Conservation (phyloP, 2,888 invertebrate genomes). For the Chloroclystis v-ata region DNA sequence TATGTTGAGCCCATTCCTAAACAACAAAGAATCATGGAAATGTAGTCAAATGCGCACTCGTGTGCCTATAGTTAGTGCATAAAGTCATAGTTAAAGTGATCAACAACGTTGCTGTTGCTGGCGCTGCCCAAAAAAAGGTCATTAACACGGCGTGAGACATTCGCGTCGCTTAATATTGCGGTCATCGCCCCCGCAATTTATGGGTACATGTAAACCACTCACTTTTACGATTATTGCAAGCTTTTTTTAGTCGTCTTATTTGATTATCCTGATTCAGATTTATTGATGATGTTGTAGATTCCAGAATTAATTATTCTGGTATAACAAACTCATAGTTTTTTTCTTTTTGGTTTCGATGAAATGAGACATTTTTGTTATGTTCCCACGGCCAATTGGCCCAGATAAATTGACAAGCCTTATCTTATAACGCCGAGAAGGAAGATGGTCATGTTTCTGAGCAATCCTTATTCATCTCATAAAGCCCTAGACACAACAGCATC, state of each 20-base stretch:
- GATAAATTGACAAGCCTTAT: too few relatives aligned
- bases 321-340: too few relatives aligned
- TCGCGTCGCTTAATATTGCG: conserved; percentile 75
- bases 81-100: too few relatives aligned
- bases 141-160: conserved; percentile 76
- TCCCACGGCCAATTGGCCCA: too few relatives aligned
- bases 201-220: conserved; percentile 43
- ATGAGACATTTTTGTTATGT: too few relatives aligned
- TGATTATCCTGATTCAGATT: conserved; percentile 6
- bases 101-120: conserved; percentile 44
- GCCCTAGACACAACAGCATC: too few relatives aligned
- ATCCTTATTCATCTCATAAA: too few relatives aligned
- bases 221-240: conserved; percentile 24
- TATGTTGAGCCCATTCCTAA: too few relatives aligned
- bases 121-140: conserved; percentile 66
- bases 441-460: too few relatives aligned
- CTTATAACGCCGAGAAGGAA: too few relatives aligned
- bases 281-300: not conserved
- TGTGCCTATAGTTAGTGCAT: conserved; percentile 2
- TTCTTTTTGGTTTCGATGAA: too few relatives aligned
- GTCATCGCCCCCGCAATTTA: conserved; percentile 69
- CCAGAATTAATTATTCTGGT: too few relatives aligned
- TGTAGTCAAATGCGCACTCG: not conserved
- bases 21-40: not conserved
- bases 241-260: conserved; percentile 7